These are phyloP conservation scores for Microplitis deprimator DNA, from an alignment of 2,888 invertebrate genomes.

Conservation along the genomic window DNA sequence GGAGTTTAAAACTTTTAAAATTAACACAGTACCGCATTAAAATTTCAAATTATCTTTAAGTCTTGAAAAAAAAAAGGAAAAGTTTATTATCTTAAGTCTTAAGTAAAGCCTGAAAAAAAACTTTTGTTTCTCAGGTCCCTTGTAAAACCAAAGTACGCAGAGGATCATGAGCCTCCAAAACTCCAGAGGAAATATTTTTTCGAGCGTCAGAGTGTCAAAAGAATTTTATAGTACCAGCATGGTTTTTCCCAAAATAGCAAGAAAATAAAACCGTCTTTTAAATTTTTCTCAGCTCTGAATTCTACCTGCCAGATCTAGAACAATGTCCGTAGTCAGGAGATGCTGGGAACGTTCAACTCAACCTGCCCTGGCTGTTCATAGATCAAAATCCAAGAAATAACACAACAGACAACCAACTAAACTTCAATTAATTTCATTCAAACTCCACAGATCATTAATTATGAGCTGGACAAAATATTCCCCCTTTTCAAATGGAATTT, in stretches of 20 bases:
- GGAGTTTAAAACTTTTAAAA: not conserved
- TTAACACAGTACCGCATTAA: not conserved
- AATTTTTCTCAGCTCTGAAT: not conserved
- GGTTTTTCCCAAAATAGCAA: not conserved
- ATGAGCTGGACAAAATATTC: not conserved
- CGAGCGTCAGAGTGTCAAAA: not conserved
- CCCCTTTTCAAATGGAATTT: no score
- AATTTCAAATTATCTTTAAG: not conserved
- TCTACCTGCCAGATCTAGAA: constrained; percentile 12
- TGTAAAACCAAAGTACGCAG: no score
- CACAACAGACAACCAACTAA: not conserved
- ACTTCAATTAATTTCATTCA: not conserved
- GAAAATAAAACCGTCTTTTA: not conserved
- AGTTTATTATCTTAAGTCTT: not conserved
- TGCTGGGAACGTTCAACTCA: not conserved
- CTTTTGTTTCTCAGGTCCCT: not conserved
- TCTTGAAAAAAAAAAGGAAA: not conserved
- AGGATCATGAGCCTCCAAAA: no score
- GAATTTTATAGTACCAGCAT: constrained; percentile 26
- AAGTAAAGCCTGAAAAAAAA: not conserved
- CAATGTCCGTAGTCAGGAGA: not conserved
- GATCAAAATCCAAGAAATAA: not conserved
- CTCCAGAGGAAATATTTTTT: no score
- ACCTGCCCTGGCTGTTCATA: not conserved
- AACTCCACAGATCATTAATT: not conserved